These are phyloP conservation scores for Atopsyche davidsoni DNA, from an alignment of 1,140 invertebrate species.

Conservation along the genomic window DNA sequence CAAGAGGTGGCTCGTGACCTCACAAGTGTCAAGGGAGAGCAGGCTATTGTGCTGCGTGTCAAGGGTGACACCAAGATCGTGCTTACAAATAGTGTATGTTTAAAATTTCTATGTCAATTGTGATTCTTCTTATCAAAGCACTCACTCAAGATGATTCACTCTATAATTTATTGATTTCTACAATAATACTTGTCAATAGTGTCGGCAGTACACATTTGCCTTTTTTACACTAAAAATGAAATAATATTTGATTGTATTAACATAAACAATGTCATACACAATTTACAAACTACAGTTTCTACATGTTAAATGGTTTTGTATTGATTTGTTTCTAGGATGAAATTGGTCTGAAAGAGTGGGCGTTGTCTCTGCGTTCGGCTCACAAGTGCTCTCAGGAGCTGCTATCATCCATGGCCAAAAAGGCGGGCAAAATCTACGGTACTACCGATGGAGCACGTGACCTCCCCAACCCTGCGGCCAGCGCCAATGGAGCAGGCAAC, in stretches of 20 bases:
- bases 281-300: not conserved
- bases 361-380: slow-evolving; percentile 78
- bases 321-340: slow-evolving; percentile 67
- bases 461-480: slow-evolving; percentile 32
- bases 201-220: no score
- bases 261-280: no score
- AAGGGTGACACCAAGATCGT: slow-evolving; percentile 80
- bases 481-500: slow-evolving; percentile 41
- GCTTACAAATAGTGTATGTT: slow-evolving; percentile 85
- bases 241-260: no score
- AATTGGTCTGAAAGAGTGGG: slow-evolving; percentile 94
- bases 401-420: slow-evolving; percentile 88
- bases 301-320: slow-evolving; percentile 5
- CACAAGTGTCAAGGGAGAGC: slow-evolving; percentile 84
- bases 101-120: not conserved
- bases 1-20: slow-evolving; percentile 83
- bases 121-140: no score
- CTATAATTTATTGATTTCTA: no score
- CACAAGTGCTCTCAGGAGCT: slow-evolving; percentile 91
- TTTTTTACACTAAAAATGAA: no score
- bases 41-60: slow-evolving; percentile 82
- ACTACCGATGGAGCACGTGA: slow-evolving; percentile 52
- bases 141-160: no score
- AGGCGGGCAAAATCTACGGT: slow-evolving; percentile 94
- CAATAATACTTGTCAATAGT: no score